These are phyloP conservation scores for Malurus cyaneus DNA, from an alignment of 2,113 vertebrate species.

Conservation along the genomic window DNA sequence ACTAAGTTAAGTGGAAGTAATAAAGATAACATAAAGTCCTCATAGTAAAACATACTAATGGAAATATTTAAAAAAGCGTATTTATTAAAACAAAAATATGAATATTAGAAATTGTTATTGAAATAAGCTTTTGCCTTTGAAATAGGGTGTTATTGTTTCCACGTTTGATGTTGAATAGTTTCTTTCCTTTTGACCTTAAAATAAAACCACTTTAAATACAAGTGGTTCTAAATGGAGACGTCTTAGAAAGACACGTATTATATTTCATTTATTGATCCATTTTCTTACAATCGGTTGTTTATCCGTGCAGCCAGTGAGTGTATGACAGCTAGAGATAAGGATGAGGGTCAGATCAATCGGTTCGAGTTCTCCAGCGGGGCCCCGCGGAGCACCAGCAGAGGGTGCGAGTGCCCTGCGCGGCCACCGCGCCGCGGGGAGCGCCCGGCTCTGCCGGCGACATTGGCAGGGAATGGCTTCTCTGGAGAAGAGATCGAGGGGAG, in stretches of 20 bases:
- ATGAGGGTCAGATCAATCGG: neutral
- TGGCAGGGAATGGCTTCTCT: neutral
- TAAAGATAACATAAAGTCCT: neutral
- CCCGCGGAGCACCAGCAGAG: neutral
- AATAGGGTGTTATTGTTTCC: neutral
- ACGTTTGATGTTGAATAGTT: neutral
- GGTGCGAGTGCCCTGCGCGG: neutral
- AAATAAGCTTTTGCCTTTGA: neutral
- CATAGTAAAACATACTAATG: neutral
- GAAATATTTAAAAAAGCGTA: neutral
- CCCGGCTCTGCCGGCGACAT: fast-evolving
- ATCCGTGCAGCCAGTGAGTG: neutral
- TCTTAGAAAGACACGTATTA: neutral
- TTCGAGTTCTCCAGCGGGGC: fast-evolving
- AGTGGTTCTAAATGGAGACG: neutral
- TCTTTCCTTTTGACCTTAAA: neutral
- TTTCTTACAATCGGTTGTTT: neutral
- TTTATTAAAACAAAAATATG: neutral
- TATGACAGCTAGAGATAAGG: neutral
- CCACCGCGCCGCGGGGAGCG: fast-evolving
- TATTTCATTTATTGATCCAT: neutral
- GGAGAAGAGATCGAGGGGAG: fast-evolving
- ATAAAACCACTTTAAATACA: neutral
- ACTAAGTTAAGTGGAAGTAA: neutral
- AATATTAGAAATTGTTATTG: neutral